These are phyloP conservation scores for Rhabdomys pumilio DNA, from an alignment of 2,797 vertebrate species.

Conservation along the genomic window DNA sequence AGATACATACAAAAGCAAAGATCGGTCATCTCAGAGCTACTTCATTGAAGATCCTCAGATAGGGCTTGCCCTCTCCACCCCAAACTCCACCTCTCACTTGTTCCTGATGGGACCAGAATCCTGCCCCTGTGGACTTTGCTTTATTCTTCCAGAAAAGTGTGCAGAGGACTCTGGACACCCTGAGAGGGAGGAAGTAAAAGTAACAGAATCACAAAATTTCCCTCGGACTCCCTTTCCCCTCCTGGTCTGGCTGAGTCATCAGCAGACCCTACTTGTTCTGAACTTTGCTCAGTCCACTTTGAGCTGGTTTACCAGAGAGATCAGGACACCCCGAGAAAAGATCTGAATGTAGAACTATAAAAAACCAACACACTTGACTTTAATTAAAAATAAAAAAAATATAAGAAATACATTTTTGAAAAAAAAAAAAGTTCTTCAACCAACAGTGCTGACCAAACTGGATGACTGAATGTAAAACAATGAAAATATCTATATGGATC, in stretches of 20 bases:
- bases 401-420: neutral
- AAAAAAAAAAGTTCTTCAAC: neutral
- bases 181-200: neutral
- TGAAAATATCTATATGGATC: neutral
- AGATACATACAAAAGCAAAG: neutral
- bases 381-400: neutral
- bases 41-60: neutral
- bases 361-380: neutral
- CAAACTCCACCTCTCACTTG: neutral
- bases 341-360: too few species aligned
- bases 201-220: neutral
- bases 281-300: neutral
- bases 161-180: neutral
- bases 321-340: neutral
- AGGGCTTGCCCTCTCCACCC: neutral
- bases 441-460: neutral
- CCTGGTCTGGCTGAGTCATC: neutral
- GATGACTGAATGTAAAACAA: neutral
- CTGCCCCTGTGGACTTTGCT: neutral
- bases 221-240: neutral
- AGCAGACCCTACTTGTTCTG: neutral
- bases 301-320: neutral
- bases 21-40: neutral
- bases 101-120: neutral
- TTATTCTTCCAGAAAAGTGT: neutral